These are phyloP conservation scores for Pseudomugil tenellus DNA, from an alignment of 2,797 vertebrate genomes.

Conservation along the genomic window DNA sequence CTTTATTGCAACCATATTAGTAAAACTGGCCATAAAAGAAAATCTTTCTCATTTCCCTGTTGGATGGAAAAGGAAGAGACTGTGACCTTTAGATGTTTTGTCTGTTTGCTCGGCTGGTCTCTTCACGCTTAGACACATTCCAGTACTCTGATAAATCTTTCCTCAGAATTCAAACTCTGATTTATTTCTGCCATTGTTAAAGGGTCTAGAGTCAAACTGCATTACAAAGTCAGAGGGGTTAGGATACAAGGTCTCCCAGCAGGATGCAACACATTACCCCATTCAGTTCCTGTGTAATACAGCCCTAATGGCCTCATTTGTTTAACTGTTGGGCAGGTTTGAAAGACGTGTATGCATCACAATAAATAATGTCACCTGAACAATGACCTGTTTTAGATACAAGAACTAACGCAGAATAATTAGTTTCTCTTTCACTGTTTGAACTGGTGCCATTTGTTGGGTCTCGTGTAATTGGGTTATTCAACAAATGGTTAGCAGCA, in stretches of 20 bases:
- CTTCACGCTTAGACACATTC: slow-evolving; percentile 57
- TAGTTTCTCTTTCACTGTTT: slow-evolving; percentile 15
- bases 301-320: slow-evolving; percentile 60
- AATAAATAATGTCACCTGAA: slow-evolving; percentile 48
- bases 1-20: background rate
- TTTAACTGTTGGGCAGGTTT: slow-evolving; percentile 50
- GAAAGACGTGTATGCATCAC: slow-evolving; percentile 58
- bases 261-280: slow-evolving; percentile 63
- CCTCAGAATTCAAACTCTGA: slow-evolving; percentile 61
- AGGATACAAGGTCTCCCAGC: slow-evolving; percentile 54
- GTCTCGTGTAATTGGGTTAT: slow-evolving; percentile 32
- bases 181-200: slow-evolving; percentile 68
- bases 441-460: slow-evolving; percentile 16
- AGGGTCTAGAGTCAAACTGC: slow-evolving; percentile 54
- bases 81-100: slow-evolving; percentile 58
- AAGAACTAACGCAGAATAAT: slow-evolving; percentile 43
- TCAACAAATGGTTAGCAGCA: slow-evolving; percentile 19
- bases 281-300: slow-evolving; percentile 47
- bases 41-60: slow-evolving; percentile 2
- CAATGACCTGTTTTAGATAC: slow-evolving; percentile 35
- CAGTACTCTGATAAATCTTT: slow-evolving; percentile 64
- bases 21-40: background rate
- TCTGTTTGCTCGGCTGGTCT: slow-evolving; percentile 44
- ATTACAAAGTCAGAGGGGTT: slow-evolving; percentile 54
- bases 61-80: slow-evolving; percentile 43